Base-by-base conservation (phyloP, 2,888 invertebrate genomes). In the Uropetala carovei region DNA sequence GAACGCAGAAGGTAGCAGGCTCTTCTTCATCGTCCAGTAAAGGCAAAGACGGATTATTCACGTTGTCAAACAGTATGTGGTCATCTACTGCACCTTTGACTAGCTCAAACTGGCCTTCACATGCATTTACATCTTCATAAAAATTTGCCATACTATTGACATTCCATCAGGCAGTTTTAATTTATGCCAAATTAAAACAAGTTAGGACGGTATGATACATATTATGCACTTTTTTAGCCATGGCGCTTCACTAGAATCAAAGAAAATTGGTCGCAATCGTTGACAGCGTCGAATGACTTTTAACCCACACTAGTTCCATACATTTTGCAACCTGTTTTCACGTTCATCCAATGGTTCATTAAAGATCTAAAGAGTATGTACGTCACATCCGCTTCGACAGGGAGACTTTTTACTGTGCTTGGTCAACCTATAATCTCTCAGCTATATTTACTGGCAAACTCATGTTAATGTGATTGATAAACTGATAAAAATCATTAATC, bases 1-100 rank as follows among this genome's bases (percentile, higher is more conserved):
- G 92, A 56, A 92, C 92, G 64, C 92, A 92, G 56, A 92, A 92
- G 43, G 92, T 92, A 22, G 91, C 86, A 68, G 86, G 92, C 30
- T 92, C 91, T 16, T 92, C 92, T 57, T 91, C 91, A 57, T 92
- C 92, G 43, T 92, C 92, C 58, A 92, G 58, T 18, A 92, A 11
- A 9, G 83, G 58, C 81, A 92, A 81, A 59, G 81, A 82, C 59
- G 92, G 83, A 82, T 83, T 83, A 81, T 59, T 57, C 92, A 92
- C 81, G 22, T n/a, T 92, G 18, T 82, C 83, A 92, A 92, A 83
- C 92, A 83, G 43, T 27, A 82, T 83, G 30, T 92, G 82, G 30
- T 92, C 92, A 57, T 92, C 92, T 57, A 89, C 64, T 43, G 89
- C 89, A n/a, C 89, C 89, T 89, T 89, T 89, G 89, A 89, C 89